Evolutionary conservation across 2,888 invertebrate genomes (phyloP).

Genomic region (Heteromyza rotundicornis): DNA sequence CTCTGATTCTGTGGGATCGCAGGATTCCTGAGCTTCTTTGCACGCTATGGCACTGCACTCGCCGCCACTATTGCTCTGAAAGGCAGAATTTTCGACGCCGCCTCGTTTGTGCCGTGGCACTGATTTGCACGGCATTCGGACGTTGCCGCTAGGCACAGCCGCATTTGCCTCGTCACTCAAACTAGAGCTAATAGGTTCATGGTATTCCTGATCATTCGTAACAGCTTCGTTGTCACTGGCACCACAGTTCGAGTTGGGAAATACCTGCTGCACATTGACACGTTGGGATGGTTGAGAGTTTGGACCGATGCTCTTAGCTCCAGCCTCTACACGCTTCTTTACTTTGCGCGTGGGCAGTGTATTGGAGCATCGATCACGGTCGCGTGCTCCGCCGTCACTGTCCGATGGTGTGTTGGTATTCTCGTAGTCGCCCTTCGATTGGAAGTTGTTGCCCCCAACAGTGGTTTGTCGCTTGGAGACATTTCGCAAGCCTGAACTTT

Average conservation of each 20-base stretch:
- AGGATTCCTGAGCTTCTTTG: conserved; percentile 37
- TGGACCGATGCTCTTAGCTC: conserved; percentile 61
- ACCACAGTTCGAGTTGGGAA: conserved; percentile 34
- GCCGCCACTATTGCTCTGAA: conserved; percentile 69
- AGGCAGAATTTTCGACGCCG: conserved; percentile 78
- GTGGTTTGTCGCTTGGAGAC: conserved; percentile 34
- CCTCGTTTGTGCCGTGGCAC: conserved; percentile 62
- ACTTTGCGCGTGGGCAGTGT: conserved; percentile 67
- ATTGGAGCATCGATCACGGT: conserved; percentile 65
- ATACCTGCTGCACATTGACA: conserved; percentile 64
- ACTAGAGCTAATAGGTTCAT: conserved; percentile 53
- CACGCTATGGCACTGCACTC: conserved; percentile 24
- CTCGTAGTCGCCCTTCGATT: conserved; percentile 63
- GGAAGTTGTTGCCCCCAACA: conserved; percentile 31
- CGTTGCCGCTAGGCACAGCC: neutral
- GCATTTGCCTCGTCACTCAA: conserved; percentile 37
- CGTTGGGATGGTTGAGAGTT: conserved; percentile 50
- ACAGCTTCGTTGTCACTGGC: conserved; percentile 1
- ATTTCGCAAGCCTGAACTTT: conserved; percentile 7
- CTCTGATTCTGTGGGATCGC: conserved; percentile 77
- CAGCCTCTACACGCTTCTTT: conserved; percentile 65
- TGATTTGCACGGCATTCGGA: neutral
- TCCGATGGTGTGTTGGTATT: conserved; percentile 66
- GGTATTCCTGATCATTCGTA: conserved; percentile 45
- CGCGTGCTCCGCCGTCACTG: conserved; percentile 54